phyloP scores from a whole-genome alignment of 2,797 vertebrate species.

The Aldrovandia affinis region DNA sequence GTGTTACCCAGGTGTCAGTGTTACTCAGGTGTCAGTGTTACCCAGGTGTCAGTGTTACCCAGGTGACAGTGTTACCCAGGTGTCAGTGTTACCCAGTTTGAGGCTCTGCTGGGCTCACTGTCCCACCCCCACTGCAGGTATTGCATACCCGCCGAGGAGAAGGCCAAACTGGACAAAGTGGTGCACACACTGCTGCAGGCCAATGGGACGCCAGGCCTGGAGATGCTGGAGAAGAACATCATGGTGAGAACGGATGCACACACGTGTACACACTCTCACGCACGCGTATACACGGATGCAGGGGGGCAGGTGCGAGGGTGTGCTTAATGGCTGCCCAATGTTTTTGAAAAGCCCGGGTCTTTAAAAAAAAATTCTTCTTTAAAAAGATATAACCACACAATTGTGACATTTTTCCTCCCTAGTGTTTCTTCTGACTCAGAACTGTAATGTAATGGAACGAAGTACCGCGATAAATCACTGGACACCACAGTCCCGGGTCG shows the following conservation, averaged over 20 bases:
- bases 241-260: constrained; percentile 76
- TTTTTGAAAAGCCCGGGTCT: too few relatives aligned
- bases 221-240: constrained; percentile 99
- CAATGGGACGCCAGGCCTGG: constrained; percentile 97
- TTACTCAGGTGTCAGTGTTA: too few relatives aligned
- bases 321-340: too few relatives aligned
- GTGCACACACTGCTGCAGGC: constrained; percentile 98
- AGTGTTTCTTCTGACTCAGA: too few relatives aligned
- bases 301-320: too few relatives aligned
- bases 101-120: neutral
- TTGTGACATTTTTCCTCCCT: too few relatives aligned
- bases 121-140: constrained; percentile 78
- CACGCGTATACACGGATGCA: neutral
- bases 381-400: too few relatives aligned
- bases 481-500: too few relatives aligned
- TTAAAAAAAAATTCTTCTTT: too few relatives aligned
- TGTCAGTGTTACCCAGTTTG: neutral
- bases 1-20: neutral
- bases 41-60: too few relatives aligned
- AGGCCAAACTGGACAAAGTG: constrained; percentile 96
- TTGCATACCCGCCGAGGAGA: constrained; percentile 99
- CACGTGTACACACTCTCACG: neutral
- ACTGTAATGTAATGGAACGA: too few relatives aligned
- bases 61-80: neutral
- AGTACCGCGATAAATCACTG: too few relatives aligned